Percentiles rank a stretch among this genome's conserved stretches.
These are phyloP conservation scores for Villa cingulata DNA, from an alignment of 2,888 invertebrate genomes.

Conservation along the genomic window DNA sequence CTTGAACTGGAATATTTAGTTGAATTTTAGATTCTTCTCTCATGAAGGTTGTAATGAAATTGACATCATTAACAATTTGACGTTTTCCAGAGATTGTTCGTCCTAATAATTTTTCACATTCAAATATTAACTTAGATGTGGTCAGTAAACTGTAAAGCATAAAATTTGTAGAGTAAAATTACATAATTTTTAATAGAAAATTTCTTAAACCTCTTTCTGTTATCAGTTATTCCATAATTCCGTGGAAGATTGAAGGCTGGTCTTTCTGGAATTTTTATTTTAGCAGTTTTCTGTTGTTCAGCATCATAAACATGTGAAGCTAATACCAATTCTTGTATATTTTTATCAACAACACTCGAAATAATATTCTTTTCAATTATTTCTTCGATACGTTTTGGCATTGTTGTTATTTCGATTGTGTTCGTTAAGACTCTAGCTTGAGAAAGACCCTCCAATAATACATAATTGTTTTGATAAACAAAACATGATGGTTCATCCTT, in stretches of 20 bases:
- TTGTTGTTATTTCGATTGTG: conserved; percentile 46
- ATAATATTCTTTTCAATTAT: conserved; percentile 38
- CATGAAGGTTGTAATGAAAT: conserved; percentile 43
- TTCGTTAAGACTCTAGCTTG: conserved; percentile 78
- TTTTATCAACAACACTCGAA: conserved; percentile 41
- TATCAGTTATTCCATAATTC: conserved; percentile 57
- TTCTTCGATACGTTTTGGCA: conserved; percentile 48
- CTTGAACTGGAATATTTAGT: conserved; percentile 50
- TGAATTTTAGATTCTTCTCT: conserved; percentile 48
- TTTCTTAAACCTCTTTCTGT: conserved; percentile 46
- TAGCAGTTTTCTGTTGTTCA: conserved; percentile 63
- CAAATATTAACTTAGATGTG: conserved; percentile 48
- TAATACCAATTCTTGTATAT: conserved; percentile 48
- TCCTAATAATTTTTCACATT: conserved; percentile 52
- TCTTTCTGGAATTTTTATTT: conserved; percentile 51
- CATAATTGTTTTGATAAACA: conserved; percentile 45
- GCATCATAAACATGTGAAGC: conserved; percentile 61
- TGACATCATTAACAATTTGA: conserved; percentile 45
- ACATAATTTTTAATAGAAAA: no score
- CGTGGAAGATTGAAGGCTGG: conserved; percentile 61
- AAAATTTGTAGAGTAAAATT: background rate
- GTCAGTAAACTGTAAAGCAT: conserved; percentile 46
- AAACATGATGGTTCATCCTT: conserved; percentile 37
- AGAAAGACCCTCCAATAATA: conserved; percentile 54
- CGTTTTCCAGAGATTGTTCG: conserved; percentile 41